These are phyloP conservation scores for Idaea biselata DNA, from an alignment of 2,888 invertebrate genomes.

Conservation along the genomic window DNA sequence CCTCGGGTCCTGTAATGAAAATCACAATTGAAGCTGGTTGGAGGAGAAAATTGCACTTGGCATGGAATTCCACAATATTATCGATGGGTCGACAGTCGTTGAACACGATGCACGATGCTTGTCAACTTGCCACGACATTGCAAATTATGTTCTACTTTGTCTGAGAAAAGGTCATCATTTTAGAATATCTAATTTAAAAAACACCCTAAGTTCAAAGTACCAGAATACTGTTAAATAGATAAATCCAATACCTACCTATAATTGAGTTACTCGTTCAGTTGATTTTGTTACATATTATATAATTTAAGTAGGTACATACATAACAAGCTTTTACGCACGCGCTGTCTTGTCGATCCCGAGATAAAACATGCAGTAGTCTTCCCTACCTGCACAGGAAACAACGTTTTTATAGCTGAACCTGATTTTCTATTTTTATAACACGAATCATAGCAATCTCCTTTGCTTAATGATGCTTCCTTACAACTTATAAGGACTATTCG, in stretches of 20 bases:
- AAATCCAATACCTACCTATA: no score
- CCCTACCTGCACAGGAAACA: slow-evolving; percentile 51
- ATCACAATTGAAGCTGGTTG: slow-evolving; percentile 72
- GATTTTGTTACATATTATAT: no score
- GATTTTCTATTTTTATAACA: slow-evolving; percentile 50
- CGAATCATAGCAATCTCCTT: slow-evolving; percentile 45
- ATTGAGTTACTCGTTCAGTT: no score
- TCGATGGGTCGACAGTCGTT: slow-evolving; percentile 42
- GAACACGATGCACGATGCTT: slow-evolving; percentile 36
- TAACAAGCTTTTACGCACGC: slow-evolving; percentile 46
- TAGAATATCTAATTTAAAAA: slow-evolving; percentile 5
- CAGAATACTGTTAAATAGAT: neutral
- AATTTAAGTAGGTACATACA: slow-evolving; percentile 13
- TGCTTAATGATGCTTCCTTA: slow-evolving; percentile 50
- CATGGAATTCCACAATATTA: slow-evolving; percentile 59
- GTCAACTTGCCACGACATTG: slow-evolving; percentile 33
- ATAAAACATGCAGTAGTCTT: slow-evolving; percentile 41
- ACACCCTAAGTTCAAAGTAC: slow-evolving; percentile 7
- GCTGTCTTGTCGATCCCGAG: slow-evolving; percentile 39
- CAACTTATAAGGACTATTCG: slow-evolving; percentile 42
- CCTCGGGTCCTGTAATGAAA: slow-evolving; percentile 74
- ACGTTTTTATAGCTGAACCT: slow-evolving; percentile 46
- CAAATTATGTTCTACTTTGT: slow-evolving; percentile 35
- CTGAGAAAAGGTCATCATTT: slow-evolving; percentile 25
- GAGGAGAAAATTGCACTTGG: slow-evolving; percentile 68